Conservation (phyloP, 2,797 vertebrate genomes). For the Rousettus madagascariensis region DNA sequence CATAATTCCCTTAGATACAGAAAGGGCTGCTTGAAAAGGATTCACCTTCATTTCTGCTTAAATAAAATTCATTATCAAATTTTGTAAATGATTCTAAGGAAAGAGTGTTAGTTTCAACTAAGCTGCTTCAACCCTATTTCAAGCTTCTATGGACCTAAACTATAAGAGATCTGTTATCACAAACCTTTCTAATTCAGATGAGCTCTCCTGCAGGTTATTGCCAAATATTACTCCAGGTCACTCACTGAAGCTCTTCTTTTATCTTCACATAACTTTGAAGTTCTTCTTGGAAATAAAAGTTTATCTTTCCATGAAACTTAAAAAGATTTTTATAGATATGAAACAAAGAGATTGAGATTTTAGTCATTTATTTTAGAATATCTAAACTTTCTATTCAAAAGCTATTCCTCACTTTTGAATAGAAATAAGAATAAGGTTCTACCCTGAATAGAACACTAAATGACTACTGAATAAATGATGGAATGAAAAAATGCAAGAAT, state of each 20-base stretch:
- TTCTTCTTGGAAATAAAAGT: constrained; percentile 68
- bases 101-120: neutral
- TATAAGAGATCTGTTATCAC: constrained; percentile 32
- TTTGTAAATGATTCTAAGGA: constrained; percentile 25
- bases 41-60: constrained; percentile 32
- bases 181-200: constrained; percentile 63
- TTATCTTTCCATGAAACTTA: constrained; percentile 67
- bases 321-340: constrained; percentile 49
- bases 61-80: constrained; percentile 42
- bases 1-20: neutral
- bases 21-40: neutral
- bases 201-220: constrained; percentile 34
- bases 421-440: neutral
- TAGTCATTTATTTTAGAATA: constrained; percentile 53
- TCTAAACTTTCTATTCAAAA: constrained; percentile 50
- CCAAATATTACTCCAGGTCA: constrained; percentile 53
- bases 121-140: constrained; percentile 16
- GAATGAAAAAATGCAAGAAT: neutral
- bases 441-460: constrained; percentile 11
- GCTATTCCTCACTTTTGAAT: neutral
- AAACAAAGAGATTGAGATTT: constrained; percentile 61
- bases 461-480: neutral
- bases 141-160: constrained; percentile 41
- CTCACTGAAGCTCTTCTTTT: constrained; percentile 41
- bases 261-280: constrained; percentile 54